Evolutionary conservation across 2,113 vertebrate species (phyloP).

Genomic region (Varanus komodoensis): DNA sequence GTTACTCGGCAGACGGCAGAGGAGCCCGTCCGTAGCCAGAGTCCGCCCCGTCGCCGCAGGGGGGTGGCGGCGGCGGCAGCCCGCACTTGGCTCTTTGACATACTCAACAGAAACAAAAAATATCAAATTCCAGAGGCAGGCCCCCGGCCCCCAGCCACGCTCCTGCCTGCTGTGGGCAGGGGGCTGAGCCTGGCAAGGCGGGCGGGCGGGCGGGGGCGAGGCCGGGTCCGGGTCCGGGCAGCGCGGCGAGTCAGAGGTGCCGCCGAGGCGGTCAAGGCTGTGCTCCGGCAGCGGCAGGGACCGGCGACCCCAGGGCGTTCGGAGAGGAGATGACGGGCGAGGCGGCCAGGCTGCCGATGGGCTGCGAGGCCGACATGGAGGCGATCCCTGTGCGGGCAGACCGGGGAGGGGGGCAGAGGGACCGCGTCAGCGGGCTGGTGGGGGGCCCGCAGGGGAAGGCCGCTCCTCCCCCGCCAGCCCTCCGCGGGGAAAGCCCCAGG

Average conservation of each 20-base stretch:
- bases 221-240: background rate
- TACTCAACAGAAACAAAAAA: constrained; percentile 73
- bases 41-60: background rate
- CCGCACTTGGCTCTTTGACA: constrained; percentile 67
- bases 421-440: background rate
- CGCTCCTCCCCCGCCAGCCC: background rate
- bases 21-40: constrained; percentile 75
- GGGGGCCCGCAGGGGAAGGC: background rate
- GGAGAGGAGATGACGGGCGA: constrained; percentile 86
- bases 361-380: constrained; percentile 84
- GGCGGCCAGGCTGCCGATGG: constrained; percentile 82
- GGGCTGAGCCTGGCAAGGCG: background rate
- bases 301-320: constrained; percentile 83
- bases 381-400: constrained; percentile 75
- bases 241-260: background rate
- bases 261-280: constrained; percentile 79
- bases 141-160: background rate
- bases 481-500: background rate
- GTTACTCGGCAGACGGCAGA: constrained; percentile 70
- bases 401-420: background rate
- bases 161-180: background rate
- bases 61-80: constrained; percentile 58
- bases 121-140: constrained; percentile 11
- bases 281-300: constrained; percentile 80
- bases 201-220: background rate